Percentiles rank a stretch among this genome's conserved stretches.
These are phyloP conservation scores for Keiferia lycopersicella DNA, from an alignment of 2,888 invertebrate genomes.

Conservation along the genomic window DNA sequence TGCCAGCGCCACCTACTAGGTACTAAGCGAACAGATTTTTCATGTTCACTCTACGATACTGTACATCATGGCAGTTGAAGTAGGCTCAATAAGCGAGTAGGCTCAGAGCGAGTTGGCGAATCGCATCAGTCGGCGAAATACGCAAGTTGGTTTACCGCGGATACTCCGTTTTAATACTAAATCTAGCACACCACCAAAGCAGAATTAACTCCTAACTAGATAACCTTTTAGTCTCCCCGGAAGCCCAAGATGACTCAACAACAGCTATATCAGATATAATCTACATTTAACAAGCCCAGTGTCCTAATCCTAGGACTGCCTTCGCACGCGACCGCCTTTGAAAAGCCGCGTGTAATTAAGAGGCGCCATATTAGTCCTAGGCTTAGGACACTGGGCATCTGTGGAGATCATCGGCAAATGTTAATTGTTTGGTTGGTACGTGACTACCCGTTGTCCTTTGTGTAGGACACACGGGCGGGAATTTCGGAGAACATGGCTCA, in stretches of 20 bases:
- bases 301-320: neutral
- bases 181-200: neutral
- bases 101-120: too few species aligned
- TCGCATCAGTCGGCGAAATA: too few species aligned
- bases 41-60: too few species aligned
- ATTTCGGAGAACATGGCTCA: neutral
- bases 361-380: conserved; percentile 29
- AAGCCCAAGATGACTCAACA: neutral
- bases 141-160: too few species aligned
- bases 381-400: neutral
- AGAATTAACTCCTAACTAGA: neutral
- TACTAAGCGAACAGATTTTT: too few species aligned
- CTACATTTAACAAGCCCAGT: conserved; percentile 3
- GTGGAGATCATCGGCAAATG: conserved; percentile 26
- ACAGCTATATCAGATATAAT: conserved; percentile 1
- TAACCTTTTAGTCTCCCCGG: conserved; percentile 8
- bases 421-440: conserved; percentile 33
- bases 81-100: too few species aligned
- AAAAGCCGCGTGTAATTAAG: conserved; percentile 35
- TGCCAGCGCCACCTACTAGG: too few species aligned
- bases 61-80: too few species aligned
- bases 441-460: conserved; percentile 27
- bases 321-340: conserved; percentile 15
- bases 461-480: conserved; percentile 6
- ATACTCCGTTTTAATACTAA: too few species aligned